Evolutionary conservation across 1,140 invertebrate species (phyloP).

Genomic region (Hirudo medicinalis): DNA sequence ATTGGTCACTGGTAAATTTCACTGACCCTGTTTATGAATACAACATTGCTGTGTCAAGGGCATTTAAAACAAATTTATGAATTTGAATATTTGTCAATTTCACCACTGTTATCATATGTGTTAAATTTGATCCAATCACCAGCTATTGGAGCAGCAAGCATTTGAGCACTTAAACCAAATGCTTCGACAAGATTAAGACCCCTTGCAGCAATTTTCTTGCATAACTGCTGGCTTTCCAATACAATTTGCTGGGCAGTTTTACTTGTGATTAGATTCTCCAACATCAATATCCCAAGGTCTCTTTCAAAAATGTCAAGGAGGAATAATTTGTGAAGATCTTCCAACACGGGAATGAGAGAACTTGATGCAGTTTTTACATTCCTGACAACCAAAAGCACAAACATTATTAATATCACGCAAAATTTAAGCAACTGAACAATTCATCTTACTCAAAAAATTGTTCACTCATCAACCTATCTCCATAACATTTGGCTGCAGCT

Average conservation of each 20-base stretch:
- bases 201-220: conserved; percentile 27
- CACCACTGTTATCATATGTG: conserved; percentile 31
- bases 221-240: conserved; percentile 24
- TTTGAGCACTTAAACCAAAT: conserved; percentile 31
- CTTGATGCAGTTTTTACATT: conserved; percentile 17
- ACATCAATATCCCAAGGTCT: conserved; percentile 25
- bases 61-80: not conserved
- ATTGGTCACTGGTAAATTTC: too few relatives aligned
- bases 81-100: conserved; percentile 22
- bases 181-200: conserved; percentile 31
- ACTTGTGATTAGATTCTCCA: conserved; percentile 17
- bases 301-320: conserved; percentile 27
- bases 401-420: too few relatives aligned
- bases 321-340: conserved; percentile 29
- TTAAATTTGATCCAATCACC: conserved; percentile 35
- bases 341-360: conserved; percentile 26
- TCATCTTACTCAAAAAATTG: conserved; percentile 27
- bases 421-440: not conserved
- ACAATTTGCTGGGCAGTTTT: conserved; percentile 6
- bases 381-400: too few relatives aligned
- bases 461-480: conserved; percentile 31
- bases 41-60: too few relatives aligned
- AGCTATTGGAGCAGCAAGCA: conserved; percentile 36
- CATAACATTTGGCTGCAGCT: conserved; percentile 30
- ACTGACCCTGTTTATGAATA: too few relatives aligned